phyloP scores from a whole-genome alignment of 2,113 vertebrate genomes.

The Ictalurus punctatus region DNA sequence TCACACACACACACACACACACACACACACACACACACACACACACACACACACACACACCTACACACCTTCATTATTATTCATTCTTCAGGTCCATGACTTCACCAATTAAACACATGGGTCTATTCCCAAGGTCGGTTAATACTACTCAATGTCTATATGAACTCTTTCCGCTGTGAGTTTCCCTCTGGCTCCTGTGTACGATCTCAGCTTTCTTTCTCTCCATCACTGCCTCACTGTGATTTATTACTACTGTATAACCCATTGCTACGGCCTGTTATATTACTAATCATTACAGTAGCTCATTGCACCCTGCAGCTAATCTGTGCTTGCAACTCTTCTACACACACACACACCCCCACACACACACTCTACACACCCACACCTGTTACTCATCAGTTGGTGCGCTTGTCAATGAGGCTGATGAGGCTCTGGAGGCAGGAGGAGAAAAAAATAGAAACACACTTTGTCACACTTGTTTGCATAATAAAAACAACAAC shows the following conservation, averaged over 20 bases:
- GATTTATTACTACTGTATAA: slow-evolving; percentile 44
- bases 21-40: too few species aligned
- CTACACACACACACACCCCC: not conserved
- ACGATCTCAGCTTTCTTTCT: not conserved
- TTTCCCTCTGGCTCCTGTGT: slow-evolving; percentile 14
- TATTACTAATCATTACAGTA: slow-evolving; percentile 38
- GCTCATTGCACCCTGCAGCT: slow-evolving; percentile 39
- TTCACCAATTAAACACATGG: not conserved
- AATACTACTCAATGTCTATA: slow-evolving; percentile 15
- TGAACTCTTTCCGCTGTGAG: not conserved
- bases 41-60: too few species aligned
- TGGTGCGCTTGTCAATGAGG: slow-evolving; percentile 39
- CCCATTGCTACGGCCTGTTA: not conserved
- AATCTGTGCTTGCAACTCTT: slow-evolving; percentile 15
- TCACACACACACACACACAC: not conserved
- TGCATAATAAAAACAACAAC: slow-evolving; percentile 47
- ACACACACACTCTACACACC: slow-evolving; percentile 18
- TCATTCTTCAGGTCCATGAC: not conserved
- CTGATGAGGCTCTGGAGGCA: slow-evolving; percentile 45
- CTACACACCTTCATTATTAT: not conserved
- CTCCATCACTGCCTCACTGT: slow-evolving; percentile 18
- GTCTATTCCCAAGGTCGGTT: not conserved
- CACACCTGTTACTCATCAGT: slow-evolving; percentile 53
- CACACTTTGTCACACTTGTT: slow-evolving; percentile 34
- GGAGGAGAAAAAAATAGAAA: slow-evolving; percentile 24